Percentiles rank a stretch among this genome's conserved stretches.
Conservation (phyloP, 2,113 vertebrate species). For the Myiagra hebetior region DNA sequence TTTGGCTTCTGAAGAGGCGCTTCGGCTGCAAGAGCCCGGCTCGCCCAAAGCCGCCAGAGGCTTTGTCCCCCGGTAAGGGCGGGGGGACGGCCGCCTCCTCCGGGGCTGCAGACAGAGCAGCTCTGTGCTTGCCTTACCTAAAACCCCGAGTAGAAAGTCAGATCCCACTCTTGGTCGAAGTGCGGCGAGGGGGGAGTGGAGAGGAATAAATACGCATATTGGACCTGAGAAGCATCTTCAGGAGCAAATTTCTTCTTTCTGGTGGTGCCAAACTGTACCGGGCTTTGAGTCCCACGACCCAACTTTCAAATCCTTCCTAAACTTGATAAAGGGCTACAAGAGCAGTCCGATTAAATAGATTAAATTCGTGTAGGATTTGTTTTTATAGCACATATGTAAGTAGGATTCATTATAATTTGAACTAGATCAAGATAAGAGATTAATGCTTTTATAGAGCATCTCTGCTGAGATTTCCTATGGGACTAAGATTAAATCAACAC, state of each 20-base stretch:
- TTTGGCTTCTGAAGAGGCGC: neutral
- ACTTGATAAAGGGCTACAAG: neutral
- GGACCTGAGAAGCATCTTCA: neutral
- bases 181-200: no score
- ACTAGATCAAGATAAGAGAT: conserved; percentile 50
- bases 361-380: neutral
- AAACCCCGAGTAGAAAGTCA: neutral
- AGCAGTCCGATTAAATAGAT: neutral
- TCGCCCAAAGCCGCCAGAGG: neutral
- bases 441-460: conserved; percentile 37
- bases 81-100: neutral
- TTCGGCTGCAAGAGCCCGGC: neutral
- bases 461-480: conserved; percentile 6
- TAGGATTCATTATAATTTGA: conserved; percentile 18
- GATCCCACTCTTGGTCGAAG: neutral
- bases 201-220: neutral
- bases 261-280: neutral
- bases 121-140: neutral
- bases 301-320: conserved; percentile 8
- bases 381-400: conserved; percentile 33
- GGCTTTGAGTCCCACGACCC: neutral
- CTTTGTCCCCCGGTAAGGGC: neutral
- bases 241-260: neutral
- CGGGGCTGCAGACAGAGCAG: neutral
- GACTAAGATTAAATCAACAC: neutral